Evolutionary conservation across 2,113 vertebrate species (phyloP).

Genomic region (Pristiophorus japonicus): DNA sequence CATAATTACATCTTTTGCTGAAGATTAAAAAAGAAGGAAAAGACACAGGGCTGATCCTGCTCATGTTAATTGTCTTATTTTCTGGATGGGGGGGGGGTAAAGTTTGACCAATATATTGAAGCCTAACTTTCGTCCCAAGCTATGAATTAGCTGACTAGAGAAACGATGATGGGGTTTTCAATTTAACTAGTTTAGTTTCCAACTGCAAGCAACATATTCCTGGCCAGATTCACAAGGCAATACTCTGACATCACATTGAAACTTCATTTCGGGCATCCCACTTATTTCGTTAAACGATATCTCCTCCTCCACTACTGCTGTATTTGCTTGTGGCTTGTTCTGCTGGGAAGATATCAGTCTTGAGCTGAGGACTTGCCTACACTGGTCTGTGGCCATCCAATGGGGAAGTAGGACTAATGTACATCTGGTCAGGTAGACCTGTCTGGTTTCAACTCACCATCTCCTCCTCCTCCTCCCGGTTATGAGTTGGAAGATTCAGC

Average conservation of each 20-base stretch:
- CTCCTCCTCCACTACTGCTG: not conserved
- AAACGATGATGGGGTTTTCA: not conserved
- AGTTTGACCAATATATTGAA: not conserved
- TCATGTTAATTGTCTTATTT: not conserved
- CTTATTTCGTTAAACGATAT: not conserved
- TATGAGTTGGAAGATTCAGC: not conserved
- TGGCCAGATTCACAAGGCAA: not conserved
- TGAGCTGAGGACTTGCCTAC: not conserved
- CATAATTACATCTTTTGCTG: not conserved
- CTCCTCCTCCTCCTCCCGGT: no score
- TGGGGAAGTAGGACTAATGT: not conserved
- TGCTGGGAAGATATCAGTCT: not conserved
- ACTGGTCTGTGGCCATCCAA: not conserved
- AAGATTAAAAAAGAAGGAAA: not conserved
- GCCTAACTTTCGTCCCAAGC: not conserved
- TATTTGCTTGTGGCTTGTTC: not conserved
- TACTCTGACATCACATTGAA: not conserved
- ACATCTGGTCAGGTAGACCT: not conserved
- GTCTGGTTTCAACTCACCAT: not conserved
- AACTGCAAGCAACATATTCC: not conserved
- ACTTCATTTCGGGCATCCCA: not conserved
- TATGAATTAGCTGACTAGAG: not conserved
- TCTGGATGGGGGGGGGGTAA: not conserved
- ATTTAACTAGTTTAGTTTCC: not conserved
- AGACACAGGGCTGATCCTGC: not conserved